Percentiles rank a stretch among this genome's conserved stretches.
These are phyloP conservation scores for Agapornis roseicollis DNA, from an alignment of 2,113 vertebrate genomes.

Conservation along the genomic window DNA sequence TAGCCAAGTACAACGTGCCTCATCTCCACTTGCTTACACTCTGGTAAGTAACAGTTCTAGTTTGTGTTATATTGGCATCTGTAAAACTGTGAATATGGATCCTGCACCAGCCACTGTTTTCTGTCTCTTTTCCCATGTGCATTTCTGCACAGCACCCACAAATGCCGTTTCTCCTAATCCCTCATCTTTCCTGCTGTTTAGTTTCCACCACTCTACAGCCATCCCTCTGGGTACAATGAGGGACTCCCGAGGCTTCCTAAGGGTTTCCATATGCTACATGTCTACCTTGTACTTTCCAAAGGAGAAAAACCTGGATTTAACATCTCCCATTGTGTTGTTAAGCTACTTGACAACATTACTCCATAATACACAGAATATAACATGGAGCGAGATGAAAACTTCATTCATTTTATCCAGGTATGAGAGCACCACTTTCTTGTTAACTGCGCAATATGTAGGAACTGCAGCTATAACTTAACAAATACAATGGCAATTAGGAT, in stretches of 20 bases:
- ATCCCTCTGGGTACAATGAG: background rate
- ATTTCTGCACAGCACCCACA: background rate
- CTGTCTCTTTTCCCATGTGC: rapidly evolving
- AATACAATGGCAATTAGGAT: background rate
- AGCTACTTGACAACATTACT: conserved; percentile 1
- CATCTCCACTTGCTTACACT: background rate
- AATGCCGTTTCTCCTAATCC: background rate
- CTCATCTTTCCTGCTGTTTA: background rate
- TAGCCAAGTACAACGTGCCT: rapidly evolving
- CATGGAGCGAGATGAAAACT: conserved; percentile 52
- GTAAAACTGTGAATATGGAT: background rate
- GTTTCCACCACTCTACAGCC: background rate
- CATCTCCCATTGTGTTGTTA: background rate
- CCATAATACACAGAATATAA: conserved; percentile 23
- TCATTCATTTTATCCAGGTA: background rate
- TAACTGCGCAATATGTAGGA: background rate
- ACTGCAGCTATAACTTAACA: background rate
- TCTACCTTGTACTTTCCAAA: background rate
- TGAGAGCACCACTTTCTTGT: background rate
- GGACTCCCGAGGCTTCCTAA: background rate
- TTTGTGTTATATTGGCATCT: background rate
- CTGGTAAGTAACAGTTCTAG: background rate
- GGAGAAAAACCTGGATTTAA: background rate
- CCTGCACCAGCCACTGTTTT: background rate
- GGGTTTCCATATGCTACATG: background rate